Evolutionary conservation across 2,113 vertebrate genomes (phyloP).

Genomic region (Siphamia tubifer): DNA sequence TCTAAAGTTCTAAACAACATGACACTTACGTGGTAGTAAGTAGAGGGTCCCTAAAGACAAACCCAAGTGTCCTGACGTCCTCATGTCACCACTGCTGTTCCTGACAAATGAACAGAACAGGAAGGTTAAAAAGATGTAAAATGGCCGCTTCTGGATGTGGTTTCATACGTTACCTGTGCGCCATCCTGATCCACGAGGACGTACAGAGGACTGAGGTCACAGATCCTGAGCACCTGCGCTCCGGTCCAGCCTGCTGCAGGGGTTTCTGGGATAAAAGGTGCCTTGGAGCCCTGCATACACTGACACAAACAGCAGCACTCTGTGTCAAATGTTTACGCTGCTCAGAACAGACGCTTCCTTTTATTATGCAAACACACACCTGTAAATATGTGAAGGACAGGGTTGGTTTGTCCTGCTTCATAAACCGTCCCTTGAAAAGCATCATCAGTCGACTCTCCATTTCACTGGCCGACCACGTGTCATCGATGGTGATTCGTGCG

Average conservation of each 20-base stretch:
- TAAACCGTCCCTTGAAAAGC: conserved; percentile 44
- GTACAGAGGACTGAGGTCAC: conserved; percentile 53
- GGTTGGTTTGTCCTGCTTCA: neutral
- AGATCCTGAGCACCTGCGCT: conserved; percentile 54
- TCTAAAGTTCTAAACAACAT: no score
- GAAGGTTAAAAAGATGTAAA: no score
- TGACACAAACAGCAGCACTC: conserved; percentile 9
- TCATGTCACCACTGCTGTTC: no score
- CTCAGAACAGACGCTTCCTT: no score
- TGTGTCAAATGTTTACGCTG: neutral
- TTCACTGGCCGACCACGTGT: conserved; percentile 55
- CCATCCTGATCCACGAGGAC: conserved; percentile 49
- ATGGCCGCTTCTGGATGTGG: no score
- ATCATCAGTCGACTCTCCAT: conserved; percentile 39
- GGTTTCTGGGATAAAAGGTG: conserved; percentile 50
- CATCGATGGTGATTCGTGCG: conserved; percentile 60
- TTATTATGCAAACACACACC: conserved; percentile 51
- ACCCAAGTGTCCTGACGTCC: no score
- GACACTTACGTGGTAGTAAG: no score
- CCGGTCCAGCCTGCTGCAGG: conserved; percentile 68
- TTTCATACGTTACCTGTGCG: conserved; percentile 33
- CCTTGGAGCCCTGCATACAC: conserved; percentile 60
- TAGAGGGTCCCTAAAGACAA: no score
- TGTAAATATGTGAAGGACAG: conserved; percentile 66
- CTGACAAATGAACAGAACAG: no score